Conservation (phyloP, 2,797 vertebrate species). For the Dallia pectoralis region DNA sequence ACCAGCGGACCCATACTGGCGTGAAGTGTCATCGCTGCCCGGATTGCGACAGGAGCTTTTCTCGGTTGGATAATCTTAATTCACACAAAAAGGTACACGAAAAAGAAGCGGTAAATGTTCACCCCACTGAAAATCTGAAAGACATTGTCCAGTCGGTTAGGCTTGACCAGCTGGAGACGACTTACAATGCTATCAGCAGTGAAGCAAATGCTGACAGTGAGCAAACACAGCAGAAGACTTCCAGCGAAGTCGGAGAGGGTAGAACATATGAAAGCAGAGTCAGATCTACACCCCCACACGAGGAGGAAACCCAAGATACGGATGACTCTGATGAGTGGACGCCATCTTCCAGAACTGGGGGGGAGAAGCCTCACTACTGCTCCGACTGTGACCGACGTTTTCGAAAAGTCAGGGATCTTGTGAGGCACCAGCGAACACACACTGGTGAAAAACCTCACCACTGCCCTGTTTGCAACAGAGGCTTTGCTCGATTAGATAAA, state of each 20-base stretch:
- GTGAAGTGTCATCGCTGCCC: neutral
- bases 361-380: neutral
- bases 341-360: neutral
- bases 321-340: neutral
- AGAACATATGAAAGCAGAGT: neutral
- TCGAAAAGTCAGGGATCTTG: constrained; percentile 3
- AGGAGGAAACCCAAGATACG: neutral
- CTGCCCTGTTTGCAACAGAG: constrained; percentile 1
- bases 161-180: neutral
- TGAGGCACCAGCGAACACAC: neutral
- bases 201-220: neutral
- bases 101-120: neutral
- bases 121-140: neutral
- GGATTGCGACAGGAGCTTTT: neutral
- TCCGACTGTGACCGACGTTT: neutral
- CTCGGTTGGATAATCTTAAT: neutral
- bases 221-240: neutral
- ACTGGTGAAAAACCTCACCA: neutral
- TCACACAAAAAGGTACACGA: neutral
- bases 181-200: neutral
- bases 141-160: neutral
- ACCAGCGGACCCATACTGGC: neutral
- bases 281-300: neutral
- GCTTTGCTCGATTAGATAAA: neutral
- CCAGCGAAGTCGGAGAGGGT: neutral